Evolutionary conservation across 2,113 vertebrate genomes (phyloP), one percentile per base, ranked within the genome.

Genomic region (Lates calcarifer): DNA sequence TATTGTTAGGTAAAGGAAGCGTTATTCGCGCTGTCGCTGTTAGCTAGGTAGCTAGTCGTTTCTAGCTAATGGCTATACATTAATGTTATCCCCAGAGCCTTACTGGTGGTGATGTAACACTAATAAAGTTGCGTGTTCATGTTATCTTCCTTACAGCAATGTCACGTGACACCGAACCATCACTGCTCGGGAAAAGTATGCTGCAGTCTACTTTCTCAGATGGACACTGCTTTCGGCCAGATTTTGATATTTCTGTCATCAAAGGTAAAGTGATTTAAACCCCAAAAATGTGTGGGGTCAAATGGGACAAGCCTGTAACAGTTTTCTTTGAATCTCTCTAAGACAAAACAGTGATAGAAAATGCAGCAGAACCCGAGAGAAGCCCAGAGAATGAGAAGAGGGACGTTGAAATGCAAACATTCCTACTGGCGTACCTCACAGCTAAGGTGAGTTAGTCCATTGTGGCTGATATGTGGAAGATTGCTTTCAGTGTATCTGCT

Each of bases 141-240:
- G 3, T 31, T 39, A 17, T 83, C 53, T 41, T 89, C 29, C 56
- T 65, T 67, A 0, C 26, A 92, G 93, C 74, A 57, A 33, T 17
- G 1, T 0, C 53, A 37, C 60, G 6, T 62, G 67, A 55, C 17
- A 57, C 88, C 71, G 93, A 93, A 6, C 74, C 90, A 26, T 93
- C 77, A 3, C 15, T 47, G 22, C 31, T 90, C 0, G 90, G 79
- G 31, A 95, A 90, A 79, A 73, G 75, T 22, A 24, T 94, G 69
- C 90, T 99, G 29, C 97, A 99, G 61, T 98, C 97, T 14, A 97
- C 97, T 2, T 90, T 97, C 29, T 79, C 98, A 61, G 96, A 96
- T 29, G 96, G 91, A 17, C 94, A 90, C 4, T 88, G 13, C 0
- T 84, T 91, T 43, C 91, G 61, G 0, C 97, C 96, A 0, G 95